Conservation (phyloP, 1,140 invertebrate genomes). For the Steinernema khuongi region DNA sequence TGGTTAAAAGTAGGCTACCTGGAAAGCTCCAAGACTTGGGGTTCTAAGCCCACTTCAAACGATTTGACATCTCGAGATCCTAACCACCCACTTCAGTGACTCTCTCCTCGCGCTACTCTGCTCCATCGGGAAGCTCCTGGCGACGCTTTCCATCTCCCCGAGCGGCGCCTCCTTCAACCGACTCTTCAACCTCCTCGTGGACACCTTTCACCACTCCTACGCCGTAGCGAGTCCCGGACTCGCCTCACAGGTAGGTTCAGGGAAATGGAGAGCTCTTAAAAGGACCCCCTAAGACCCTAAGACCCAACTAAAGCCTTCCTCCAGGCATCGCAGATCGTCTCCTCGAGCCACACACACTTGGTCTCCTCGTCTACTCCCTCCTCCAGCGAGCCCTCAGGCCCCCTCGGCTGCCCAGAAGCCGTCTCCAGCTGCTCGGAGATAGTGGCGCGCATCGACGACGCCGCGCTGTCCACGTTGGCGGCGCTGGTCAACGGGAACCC, state of each 20-base stretch:
- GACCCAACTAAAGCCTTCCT: too few species aligned
- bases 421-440: neutral
- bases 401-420: neutral
- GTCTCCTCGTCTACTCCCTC: neutral
- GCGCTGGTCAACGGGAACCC: slow-evolving; percentile 19
- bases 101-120: neutral
- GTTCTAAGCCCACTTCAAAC: too few species aligned
- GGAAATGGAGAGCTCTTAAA: too few species aligned
- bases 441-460: slow-evolving; percentile 9
- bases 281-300: too few species aligned
- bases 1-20: too few species aligned
- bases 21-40: too few species aligned
- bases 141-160: neutral
- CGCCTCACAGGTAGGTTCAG: neutral
- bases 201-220: slow-evolving; percentile 24
- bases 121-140: neutral
- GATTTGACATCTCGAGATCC: too few species aligned
- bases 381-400: neutral
- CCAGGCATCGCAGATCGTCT: too few species aligned
- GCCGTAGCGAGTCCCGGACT: neutral
- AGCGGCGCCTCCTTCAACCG: slow-evolving; percentile 6
- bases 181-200: slow-evolving; percentile 29
- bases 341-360: neutral
- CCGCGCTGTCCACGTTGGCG: slow-evolving; percentile 16
- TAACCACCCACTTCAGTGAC: too few species aligned